These are phyloP conservation scores for Chaetodon trifasciatus DNA, from an alignment of 2,797 vertebrate genomes.

Conservation along the genomic window DNA sequence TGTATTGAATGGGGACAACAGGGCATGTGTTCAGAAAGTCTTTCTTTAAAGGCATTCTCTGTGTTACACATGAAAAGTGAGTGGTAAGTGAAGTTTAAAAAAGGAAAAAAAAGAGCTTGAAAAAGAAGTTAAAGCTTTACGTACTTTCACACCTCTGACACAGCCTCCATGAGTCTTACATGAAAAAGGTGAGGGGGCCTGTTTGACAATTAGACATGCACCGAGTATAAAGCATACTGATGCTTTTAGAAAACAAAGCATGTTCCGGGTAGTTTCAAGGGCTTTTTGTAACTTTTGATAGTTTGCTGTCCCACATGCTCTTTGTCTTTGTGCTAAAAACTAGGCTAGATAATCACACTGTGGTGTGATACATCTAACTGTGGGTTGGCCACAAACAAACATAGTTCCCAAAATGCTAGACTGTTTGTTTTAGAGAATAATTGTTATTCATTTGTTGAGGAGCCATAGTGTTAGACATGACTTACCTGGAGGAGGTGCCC, in stretches of 20 bases:
- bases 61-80: no score
- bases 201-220: no score
- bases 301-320: neutral
- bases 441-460: neutral
- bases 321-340: neutral
- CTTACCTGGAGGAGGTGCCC: slow-evolving; percentile 96
- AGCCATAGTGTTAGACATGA: slow-evolving; percentile 37
- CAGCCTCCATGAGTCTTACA: no score
- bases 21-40: neutral
- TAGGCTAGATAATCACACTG: neutral
- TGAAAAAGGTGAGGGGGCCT: no score
- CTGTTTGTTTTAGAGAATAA: neutral
- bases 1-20: neutral
- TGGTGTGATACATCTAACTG: neutral
- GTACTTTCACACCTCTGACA: no score
- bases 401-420: neutral
- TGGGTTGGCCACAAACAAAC: no score
- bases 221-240: no score
- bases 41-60: neutral
- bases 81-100: no score
- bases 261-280: neutral
- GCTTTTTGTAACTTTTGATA: neutral
- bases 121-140: no score
- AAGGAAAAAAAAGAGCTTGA: no score
- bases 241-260: neutral